These are phyloP conservation scores for Lerista edwardsae DNA, from an alignment of 2,797 vertebrate species.

Conservation along the genomic window DNA sequence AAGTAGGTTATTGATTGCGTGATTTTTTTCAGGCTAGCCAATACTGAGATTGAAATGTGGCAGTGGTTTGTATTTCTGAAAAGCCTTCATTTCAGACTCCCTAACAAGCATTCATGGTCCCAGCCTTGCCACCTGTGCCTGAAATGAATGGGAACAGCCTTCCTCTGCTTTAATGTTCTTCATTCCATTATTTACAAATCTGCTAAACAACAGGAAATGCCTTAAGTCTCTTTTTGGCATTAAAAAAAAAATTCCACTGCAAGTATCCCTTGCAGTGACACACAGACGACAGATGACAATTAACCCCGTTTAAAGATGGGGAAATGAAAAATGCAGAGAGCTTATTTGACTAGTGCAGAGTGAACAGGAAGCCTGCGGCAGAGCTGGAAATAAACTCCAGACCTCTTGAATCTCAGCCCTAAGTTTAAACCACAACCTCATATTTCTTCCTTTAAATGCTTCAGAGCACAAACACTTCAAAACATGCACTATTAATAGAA, in stretches of 20 bases:
- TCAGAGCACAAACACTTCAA: constrained; percentile 36
- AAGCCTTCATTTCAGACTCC: constrained; percentile 15
- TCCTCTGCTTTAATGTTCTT: background rate
- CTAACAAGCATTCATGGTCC: constrained; percentile 40
- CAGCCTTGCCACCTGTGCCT: constrained; percentile 21
- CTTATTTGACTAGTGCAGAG: background rate
- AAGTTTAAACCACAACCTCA: constrained; percentile 44
- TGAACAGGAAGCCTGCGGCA: constrained; percentile 49
- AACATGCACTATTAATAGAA: constrained; percentile 50
- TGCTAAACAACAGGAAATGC: constrained; percentile 15
- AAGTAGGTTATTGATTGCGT: constrained; percentile 43
- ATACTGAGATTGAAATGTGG: constrained; percentile 40
- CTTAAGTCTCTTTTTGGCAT: background rate
- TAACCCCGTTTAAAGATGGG: constrained; percentile 35
- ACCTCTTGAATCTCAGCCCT: constrained; percentile 53
- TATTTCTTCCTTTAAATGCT: constrained; percentile 50
- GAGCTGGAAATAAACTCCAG: constrained; percentile 59
- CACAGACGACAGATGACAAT: background rate
- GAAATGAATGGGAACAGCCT: background rate
- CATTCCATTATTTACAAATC: constrained; percentile 4
- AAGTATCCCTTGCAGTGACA: background rate
- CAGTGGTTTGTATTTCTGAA: constrained; percentile 41
- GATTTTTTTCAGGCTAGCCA: constrained; percentile 16
- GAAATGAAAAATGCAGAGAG: constrained; percentile 53
- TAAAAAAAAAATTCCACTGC: background rate